Evolutionary conservation across 1,140 invertebrate species (phyloP), one percentile per base, ranked within the genome.

Genomic region (Lucilia cuprina): DNA sequence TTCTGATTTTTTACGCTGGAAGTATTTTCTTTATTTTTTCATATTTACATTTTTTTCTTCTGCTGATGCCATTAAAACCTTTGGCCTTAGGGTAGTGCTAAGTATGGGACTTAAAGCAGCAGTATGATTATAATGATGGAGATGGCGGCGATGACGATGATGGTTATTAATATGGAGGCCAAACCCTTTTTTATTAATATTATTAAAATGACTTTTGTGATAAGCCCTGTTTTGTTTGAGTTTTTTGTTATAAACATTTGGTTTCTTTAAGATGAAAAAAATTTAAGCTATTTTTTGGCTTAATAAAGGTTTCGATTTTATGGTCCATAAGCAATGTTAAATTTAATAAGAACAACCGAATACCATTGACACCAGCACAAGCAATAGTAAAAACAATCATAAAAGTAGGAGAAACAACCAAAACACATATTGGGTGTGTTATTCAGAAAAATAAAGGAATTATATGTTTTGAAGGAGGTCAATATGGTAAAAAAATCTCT

Each of bases 291-390:
- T 80, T 80, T 80, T 80, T 49, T 80, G 77, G 41, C 41, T 80
- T 80, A 80, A 80, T 80, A 80, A 80, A 80, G 77, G 77, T 80
- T 80, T 80, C n/a, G 77, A 80, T 80, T 80, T 80, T 80, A 80
- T 80, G 77, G 77, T 35, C 77, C 77, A 80, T 80, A 80, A 80
- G 77, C 77, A 80, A 50, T 50, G 65, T 70, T 21, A 70, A 70
- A 70, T 25, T 21, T 70, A 21, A 70, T 21, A 70, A 70, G n/a
- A 70, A 70, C 65, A 25, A 70, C 19, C 21, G 65, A 70, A 21
- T 21, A 25, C 19, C 65, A 21, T 70, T 10, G n/a, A n/a, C 65
- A 21, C 65, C 21, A 70, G 1, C 10, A 21, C 65, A 30, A 30
- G 25, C 25, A 30, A 30, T 30, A 21, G 9, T 70, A 21, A 70